A percentile compares a stretch with the other conserved stretches of the same genome.
Conservation (phyloP, 2,113 vertebrate genomes). For the Cyprinodon variegatus region DNA sequence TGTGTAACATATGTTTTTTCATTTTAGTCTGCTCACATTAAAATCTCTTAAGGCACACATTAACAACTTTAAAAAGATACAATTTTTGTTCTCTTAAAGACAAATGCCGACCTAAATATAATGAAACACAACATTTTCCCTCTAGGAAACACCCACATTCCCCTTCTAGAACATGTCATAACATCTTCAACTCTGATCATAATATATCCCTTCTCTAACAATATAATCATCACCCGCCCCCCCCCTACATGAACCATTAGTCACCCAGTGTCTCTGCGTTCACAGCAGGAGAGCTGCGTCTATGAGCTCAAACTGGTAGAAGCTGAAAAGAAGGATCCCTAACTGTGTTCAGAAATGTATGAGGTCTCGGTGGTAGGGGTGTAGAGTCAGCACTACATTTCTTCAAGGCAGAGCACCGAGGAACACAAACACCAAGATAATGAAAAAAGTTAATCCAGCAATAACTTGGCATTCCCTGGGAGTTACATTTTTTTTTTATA, state of each 20-base stretch:
- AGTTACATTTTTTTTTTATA: constrained; percentile 67
- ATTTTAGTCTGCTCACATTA: constrained; percentile 26
- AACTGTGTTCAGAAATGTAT: constrained; percentile 47
- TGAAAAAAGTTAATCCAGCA: constrained; percentile 75
- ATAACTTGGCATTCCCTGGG: constrained; percentile 68
- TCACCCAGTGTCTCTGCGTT: constrained; percentile 67
- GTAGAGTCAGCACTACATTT: constrained; percentile 51
- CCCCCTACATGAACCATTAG: constrained; percentile 63
- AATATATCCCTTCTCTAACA: constrained; percentile 43
- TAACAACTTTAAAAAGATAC: constrained; percentile 14
- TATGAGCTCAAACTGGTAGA: constrained; percentile 64
- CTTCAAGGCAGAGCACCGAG: constrained; percentile 60
- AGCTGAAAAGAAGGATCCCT: constrained; percentile 41
- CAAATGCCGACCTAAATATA: constrained; percentile 9
- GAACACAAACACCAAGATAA: constrained; percentile 72
- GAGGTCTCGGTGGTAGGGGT: constrained; percentile 52
- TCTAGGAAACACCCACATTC: constrained; percentile 18
- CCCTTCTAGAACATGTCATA: constrained; percentile 13
- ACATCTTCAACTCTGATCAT: constrained; percentile 51
- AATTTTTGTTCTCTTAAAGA: constrained; percentile 10
- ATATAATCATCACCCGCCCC: constrained; percentile 54
- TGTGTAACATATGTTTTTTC: background rate
- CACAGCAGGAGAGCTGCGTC: constrained; percentile 67
- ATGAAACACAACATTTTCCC: constrained; percentile 12
- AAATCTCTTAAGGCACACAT: constrained; percentile 11